Evolutionary conservation across 2,113 vertebrate genomes (phyloP).

Genomic region (Uria lomvia): DNA sequence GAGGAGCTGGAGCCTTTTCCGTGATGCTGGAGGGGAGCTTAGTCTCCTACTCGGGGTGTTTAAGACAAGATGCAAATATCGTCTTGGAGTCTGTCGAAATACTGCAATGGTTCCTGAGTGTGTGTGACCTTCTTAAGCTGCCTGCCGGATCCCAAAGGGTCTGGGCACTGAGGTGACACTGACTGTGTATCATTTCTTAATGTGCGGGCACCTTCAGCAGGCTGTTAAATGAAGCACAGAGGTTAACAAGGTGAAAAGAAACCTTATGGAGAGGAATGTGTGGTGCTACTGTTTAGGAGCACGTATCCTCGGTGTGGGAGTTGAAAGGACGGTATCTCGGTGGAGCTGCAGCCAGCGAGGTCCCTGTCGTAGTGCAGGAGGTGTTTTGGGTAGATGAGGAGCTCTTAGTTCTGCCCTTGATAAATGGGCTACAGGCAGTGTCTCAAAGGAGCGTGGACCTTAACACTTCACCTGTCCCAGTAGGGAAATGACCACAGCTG

Average conservation of each 20-base stretch:
- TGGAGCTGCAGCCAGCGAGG: neutral
- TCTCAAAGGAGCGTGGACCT: neutral
- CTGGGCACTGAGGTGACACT: accelerated
- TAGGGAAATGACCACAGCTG: accelerated
- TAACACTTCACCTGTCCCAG: neutral
- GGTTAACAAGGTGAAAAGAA: neutral
- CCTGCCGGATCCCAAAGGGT: neutral
- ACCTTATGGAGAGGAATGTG: neutral
- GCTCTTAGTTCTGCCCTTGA: neutral
- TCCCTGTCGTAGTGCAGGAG: neutral
- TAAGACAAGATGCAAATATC: neutral
- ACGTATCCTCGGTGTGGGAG: neutral
- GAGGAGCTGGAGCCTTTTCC: neutral
- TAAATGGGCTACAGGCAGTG: neutral
- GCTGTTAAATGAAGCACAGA: neutral
- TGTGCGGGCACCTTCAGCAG: neutral
- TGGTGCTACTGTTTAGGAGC: neutral
- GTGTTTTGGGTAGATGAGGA: neutral
- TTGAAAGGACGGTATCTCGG: neutral
- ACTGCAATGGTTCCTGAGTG: neutral
- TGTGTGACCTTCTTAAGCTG: neutral
- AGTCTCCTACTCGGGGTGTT: neutral
- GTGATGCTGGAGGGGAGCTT: neutral
- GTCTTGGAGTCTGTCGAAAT: neutral
- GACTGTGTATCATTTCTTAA: neutral